Percentiles rank a stretch among this genome's conserved stretches.
phyloP scores from a whole-genome alignment of 2,797 vertebrate genomes.

The Ctenochaetus hawaiiensis region DNA sequence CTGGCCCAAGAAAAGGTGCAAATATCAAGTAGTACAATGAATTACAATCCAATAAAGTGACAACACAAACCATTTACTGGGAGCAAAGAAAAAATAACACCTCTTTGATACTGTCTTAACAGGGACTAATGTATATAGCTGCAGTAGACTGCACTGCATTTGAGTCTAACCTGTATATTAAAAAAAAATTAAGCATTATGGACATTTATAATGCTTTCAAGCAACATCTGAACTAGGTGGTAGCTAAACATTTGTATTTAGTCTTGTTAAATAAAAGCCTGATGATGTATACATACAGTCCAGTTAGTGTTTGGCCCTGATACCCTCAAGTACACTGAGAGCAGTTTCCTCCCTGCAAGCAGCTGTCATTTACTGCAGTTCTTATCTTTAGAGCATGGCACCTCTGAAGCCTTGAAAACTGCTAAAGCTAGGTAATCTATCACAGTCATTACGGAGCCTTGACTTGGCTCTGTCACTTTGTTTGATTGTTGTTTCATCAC shows the following conservation, averaged over 20 bases:
- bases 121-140: not conserved
- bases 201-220: not conserved
- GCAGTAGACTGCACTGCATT: not conserved
- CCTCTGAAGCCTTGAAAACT: conserved; percentile 8
- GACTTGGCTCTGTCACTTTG: conserved; percentile 27
- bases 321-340: not conserved
- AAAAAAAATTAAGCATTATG: not conserved
- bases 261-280: not conserved
- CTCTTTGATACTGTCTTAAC: not conserved
- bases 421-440: conserved; percentile 19
- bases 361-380: not conserved
- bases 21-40: not conserved
- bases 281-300: not conserved
- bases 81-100: not conserved
- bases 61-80: not conserved
- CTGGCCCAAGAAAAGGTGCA: not conserved
- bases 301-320: not conserved
- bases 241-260: not conserved
- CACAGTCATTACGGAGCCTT: conserved; percentile 1
- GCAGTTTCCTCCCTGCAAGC: not conserved
- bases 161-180: not conserved
- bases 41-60: not conserved
- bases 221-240: not conserved
- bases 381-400: not conserved
- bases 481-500: conserved; percentile 38